Conservation (phyloP, 2,888 invertebrate species). For the Megaustenia siamemsis region DNA sequence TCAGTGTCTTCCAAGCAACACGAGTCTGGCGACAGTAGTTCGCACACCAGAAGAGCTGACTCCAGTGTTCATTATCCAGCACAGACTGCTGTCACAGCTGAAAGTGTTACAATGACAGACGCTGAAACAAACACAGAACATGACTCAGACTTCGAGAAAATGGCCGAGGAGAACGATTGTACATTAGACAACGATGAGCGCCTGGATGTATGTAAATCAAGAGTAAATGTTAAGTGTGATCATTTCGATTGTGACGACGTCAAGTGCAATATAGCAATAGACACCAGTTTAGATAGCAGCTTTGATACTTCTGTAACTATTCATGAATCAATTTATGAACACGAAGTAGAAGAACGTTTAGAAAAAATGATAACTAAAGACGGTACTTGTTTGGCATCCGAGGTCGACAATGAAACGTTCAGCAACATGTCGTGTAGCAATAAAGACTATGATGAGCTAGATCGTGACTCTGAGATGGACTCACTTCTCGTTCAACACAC, state of each 20-base stretch:
- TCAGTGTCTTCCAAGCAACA: slow-evolving; percentile 71
- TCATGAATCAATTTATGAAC: slow-evolving; percentile 76
- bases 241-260: not conserved
- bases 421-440: slow-evolving; percentile 73
- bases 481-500: slow-evolving; percentile 55
- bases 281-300: slow-evolving; percentile 64
- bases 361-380: slow-evolving; percentile 65
- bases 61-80: not conserved
- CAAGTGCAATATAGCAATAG: slow-evolving; percentile 50
- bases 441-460: slow-evolving; percentile 68
- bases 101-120: slow-evolving; percentile 57
- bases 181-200: slow-evolving; percentile 44
- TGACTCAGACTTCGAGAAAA: slow-evolving; percentile 62
- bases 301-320: slow-evolving; percentile 70
- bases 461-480: slow-evolving; percentile 54
- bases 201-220: slow-evolving; percentile 5
- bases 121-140: slow-evolving; percentile 64
- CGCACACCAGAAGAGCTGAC: not conserved
- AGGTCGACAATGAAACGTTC: slow-evolving; percentile 75
- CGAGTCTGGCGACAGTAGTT: slow-evolving; percentile 43
- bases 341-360: slow-evolving; percentile 76
- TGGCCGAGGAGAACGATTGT: slow-evolving; percentile 57
- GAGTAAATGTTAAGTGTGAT: slow-evolving; percentile 5
- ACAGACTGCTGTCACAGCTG: not conserved
- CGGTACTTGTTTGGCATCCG: slow-evolving; percentile 58